Evolutionary conservation across 92 coral and sea anemone species (phyloP).

Genomic region (Paramuricea clavata): DNA sequence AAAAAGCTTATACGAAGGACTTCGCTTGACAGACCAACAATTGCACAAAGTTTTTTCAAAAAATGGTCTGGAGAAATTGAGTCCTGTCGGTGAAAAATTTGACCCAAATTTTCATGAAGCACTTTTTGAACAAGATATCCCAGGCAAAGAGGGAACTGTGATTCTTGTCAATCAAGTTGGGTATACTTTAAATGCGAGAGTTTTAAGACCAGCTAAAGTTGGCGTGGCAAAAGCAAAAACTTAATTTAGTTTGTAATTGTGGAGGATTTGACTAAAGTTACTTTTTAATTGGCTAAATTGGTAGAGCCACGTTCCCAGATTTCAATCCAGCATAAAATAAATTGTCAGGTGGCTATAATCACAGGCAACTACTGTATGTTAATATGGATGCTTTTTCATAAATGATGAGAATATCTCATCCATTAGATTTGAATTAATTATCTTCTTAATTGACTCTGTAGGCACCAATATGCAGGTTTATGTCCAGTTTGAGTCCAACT

Average conservation of each 20-base stretch:
- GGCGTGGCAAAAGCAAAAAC: slow-evolving; percentile 87
- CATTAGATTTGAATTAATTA: no score
- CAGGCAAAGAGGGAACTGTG: slow-evolving; percentile 94
- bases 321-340: no score
- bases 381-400: no score
- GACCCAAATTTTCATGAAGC: slow-evolving; percentile 97
- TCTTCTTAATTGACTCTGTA: no score
- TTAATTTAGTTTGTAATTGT: not conserved
- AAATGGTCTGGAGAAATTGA: slow-evolving; percentile 91
- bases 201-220: slow-evolving; percentile 96
- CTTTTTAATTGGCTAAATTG: no score
- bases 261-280: no score
- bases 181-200: slow-evolving; percentile 90
- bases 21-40: slow-evolving; percentile 88
- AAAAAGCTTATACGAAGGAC: slow-evolving; percentile 95
- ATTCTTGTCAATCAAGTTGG: slow-evolving; percentile 93
- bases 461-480: no score
- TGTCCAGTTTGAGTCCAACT: no score
- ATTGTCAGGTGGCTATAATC: no score
- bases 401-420: no score
- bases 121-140: slow-evolving; percentile 85
- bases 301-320: no score
- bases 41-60: slow-evolving; percentile 88
- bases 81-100: slow-evolving; percentile 91
- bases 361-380: no score